Evolutionary conservation across 2,888 invertebrate species (phyloP), one percentile per base, ranked within the genome.

Genomic region (Euzophera pinguis): DNA sequence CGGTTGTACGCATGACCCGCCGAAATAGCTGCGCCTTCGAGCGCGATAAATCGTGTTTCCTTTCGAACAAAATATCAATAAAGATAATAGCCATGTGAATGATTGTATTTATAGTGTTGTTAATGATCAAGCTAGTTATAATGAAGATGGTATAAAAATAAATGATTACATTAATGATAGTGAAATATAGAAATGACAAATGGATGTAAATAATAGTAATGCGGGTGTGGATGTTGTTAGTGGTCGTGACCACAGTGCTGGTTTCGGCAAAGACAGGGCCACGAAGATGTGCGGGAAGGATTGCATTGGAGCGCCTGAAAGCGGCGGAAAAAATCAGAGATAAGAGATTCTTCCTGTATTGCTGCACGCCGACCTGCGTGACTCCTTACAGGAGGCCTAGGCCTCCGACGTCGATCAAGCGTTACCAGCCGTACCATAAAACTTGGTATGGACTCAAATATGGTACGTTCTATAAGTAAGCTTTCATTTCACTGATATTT

Each of bases 321-420:
- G 89, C 90, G 0, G 89, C 88, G 0, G 89, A 89, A 61, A 90
- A 90, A 68, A 77, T 89, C 57, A 65, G 89, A 7, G 88, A 89
- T 53, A 89, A 88, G 65, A 69, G 89, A 59, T 88, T 78, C 68
- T 88, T 77, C 60, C 67, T 80, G 17, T 61, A 86, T 29, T 88
- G 88, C 71, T 90, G 90, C 55, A 62, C 81, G 0, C 70, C 84
- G 0, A 55, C 78, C 0, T 89, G 89, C 57, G 67, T 72, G n/a
- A 61, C 71, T 0, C 60, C 64, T 0, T 72, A 73, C 45, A 64
- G 80, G 37, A 71, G 72, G 43, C 74, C 75, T 0, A 70, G 75
- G 7, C 78, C 78, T 3, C 69, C 73, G 1, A 60, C 79, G 13
- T 60, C 75, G 8, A 69, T 69, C 3, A 71, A 78, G 52, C 71